Evolutionary conservation across 2,888 invertebrate genomes (phyloP).

Genomic region (Carterocephalus palaemon): DNA sequence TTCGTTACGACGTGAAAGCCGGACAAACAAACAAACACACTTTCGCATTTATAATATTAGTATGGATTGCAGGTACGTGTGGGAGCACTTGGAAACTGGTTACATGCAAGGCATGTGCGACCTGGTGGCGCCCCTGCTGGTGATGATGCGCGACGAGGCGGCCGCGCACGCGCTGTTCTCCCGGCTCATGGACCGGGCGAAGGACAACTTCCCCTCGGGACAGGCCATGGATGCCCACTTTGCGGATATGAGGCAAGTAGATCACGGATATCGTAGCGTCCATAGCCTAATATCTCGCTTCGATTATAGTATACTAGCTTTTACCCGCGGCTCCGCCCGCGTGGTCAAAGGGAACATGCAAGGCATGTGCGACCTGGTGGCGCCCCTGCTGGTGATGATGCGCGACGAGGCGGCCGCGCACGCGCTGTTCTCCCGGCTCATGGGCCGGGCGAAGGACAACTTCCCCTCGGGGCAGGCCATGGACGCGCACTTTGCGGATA

Average conservation of each 20-base stretch:
- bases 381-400: conserved; percentile 93
- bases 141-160: conserved; percentile 95
- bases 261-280: too few relatives aligned
- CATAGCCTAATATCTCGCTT: too few relatives aligned
- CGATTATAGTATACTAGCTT: too few relatives aligned
- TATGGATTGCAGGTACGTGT: conserved; percentile 92
- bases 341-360: conserved; percentile 97
- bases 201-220: conserved; percentile 94
- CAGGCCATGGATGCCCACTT: conserved; percentile 98
- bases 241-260: conserved; percentile 90
- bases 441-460: conserved; percentile 94
- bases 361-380: conserved; percentile 98
- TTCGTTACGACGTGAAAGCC: too few relatives aligned
- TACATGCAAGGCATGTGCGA: conserved; percentile 99
- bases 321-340: too few relatives aligned
- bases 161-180: conserved; percentile 94
- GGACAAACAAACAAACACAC: too few relatives aligned
- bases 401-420: conserved; percentile 95
- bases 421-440: conserved; percentile 93
- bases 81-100: conserved; percentile 95
- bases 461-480: conserved; percentile 96
- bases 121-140: conserved; percentile 93
- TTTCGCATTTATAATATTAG: too few relatives aligned
- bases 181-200: conserved; percentile 93
- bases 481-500: conserved; percentile 97